Evolutionary conservation across 2,888 invertebrate species (phyloP), one percentile per base, ranked within the genome.

Genomic region (Tubulanus polymorphus): DNA sequence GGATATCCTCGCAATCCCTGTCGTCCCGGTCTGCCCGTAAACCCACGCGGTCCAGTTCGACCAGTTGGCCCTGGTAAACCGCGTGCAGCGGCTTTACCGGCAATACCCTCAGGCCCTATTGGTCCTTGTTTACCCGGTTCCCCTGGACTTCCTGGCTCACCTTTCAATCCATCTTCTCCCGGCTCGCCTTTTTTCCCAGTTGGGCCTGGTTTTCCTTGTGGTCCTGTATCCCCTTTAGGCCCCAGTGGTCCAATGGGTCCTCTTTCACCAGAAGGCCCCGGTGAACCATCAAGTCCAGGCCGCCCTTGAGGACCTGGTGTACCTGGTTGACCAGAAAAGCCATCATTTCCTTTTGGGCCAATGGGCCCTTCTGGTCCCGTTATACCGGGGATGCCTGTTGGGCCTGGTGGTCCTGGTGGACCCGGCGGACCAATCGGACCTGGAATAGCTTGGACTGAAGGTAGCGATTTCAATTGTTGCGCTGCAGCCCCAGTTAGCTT

Each of bases 191-290:
- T 48, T 46, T 26, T 26, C 6, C 56, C 56, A 5, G 26, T 3
- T 8, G n/a, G 20, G 29, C 56, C 56, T n/a, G 54, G 53, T 23
- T 56, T 28, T 12, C 55, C 55, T 37, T 8, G 30, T 15, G 29
- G 55, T 27, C 56, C 56, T 26, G 18, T 20, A 25, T 27, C 20
- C 2, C 56, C 56, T 8, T 15, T 15, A 3, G 32, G 41, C 8
- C 56, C 56, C 6, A n/a, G n/a, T 8, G 18, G 27, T 25, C 48
- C 48, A 48, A 46, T 12, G 20, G 18, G 23, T 48, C 48, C 48
- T 23, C 15, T 48, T 26, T 48, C 27, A n/a, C 48, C 48, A 12
- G 48, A 29, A 48, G 28, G 18, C 6, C 12, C 10, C 10, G 18
- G 12, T 18, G 10, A 35, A n/a, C 35, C 35, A 35, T 35, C 35